phyloP scores from a whole-genome alignment of 2,797 vertebrate genomes.

The Gorsachius magnificus region DNA sequence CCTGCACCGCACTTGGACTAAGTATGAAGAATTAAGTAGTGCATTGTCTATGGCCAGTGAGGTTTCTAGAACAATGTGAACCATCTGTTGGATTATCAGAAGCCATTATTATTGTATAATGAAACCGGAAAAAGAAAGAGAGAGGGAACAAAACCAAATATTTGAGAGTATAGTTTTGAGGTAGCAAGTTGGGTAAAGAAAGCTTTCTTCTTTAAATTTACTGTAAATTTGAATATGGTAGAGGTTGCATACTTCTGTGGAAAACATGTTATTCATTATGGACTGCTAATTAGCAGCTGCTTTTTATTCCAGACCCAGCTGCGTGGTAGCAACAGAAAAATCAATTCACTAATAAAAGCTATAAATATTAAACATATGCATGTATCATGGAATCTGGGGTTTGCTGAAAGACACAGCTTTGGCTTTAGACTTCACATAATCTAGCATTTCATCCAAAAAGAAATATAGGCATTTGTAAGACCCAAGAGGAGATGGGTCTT shows the following conservation, averaged over 20 bases:
- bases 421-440: neutral
- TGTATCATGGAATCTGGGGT: neutral
- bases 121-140: neutral
- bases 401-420: neutral
- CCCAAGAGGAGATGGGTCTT: neutral
- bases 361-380: neutral
- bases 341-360: neutral
- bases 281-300: neutral
- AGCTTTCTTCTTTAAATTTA: neutral
- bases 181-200: neutral
- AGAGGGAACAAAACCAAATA: neutral
- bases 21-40: conserved; percentile 73
- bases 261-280: neutral
- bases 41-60: conserved; percentile 70
- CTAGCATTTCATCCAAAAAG: neutral
- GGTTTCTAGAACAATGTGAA: conserved; percentile 53
- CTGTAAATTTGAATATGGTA: neutral
- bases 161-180: neutral
- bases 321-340: neutral
- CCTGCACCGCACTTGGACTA: conserved; percentile 81
- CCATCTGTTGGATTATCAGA: conserved; percentile 67
- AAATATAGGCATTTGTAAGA: neutral
- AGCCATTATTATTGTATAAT: neutral
- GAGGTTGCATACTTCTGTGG: neutral
- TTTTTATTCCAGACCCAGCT: neutral